Conservation (phyloP, 2,888 invertebrate species). For the Beris chalybata region DNA sequence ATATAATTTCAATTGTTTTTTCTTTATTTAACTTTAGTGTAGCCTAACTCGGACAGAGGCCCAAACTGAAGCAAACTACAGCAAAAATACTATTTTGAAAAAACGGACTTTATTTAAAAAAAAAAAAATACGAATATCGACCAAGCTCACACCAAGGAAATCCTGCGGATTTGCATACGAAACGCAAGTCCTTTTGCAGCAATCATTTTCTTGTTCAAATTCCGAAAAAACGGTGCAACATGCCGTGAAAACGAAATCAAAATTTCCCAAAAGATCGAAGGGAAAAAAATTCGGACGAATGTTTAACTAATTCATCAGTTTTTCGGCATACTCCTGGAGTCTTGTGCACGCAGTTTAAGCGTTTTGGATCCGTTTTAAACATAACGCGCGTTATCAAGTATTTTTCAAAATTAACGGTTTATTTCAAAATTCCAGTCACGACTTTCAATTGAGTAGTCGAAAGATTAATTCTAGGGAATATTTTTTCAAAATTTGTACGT, state of each 20-base stretch:
- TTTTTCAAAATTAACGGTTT: constrained; percentile 18
- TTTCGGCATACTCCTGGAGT: constrained; percentile 7
- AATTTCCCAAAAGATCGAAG: too few relatives aligned
- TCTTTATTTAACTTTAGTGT: constrained; percentile 1
- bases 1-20: neutral
- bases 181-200: neutral
- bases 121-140: constrained; percentile 3
- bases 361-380: constrained; percentile 23
- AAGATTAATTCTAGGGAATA: constrained; percentile 18
- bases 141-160: constrained; percentile 13
- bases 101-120: constrained; percentile 7
- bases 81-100: constrained; percentile 10
- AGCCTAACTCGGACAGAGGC: constrained; percentile 13
- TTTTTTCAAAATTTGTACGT: constrained; percentile 13
- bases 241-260: neutral
- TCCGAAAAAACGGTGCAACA: constrained; percentile 7
- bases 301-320: neutral
- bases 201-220: constrained; percentile 17
- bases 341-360: constrained; percentile 31
- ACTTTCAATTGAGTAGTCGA: constrained; percentile 20
- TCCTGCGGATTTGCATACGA: neutral
- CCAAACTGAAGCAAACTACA: constrained; percentile 1
- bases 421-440: constrained; percentile 22
- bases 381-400: constrained; percentile 29
- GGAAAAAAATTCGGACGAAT: neutral